Evolutionary conservation across 2,113 vertebrate species (phyloP), one percentile per base, ranked within the genome.

Genomic region (Progne subis): DNA sequence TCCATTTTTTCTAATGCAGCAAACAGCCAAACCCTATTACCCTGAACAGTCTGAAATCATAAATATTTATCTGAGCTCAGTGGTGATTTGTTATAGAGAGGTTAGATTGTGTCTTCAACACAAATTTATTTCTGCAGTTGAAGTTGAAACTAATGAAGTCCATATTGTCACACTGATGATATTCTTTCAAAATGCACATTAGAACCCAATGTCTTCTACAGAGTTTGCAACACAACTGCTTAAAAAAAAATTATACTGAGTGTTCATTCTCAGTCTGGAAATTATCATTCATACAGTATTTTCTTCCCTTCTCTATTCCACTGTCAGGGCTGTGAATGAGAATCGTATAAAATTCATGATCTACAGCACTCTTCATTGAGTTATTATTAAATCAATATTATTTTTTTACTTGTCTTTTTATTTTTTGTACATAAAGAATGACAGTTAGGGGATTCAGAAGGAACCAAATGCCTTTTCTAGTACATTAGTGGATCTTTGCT

Each of bases 401-500:
- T 85, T 74, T 53, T 61, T 84, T 82, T 39, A 34, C 19, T 61
- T 79, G 21, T 25, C 3, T 57, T 70, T 91, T 95, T 67, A 44
- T 16, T 94, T 95, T 88, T 97, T 76, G 79, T 79, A 53, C 79
- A 80, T 70, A 55, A 76, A 50, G 5, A 52, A 84, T 78, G 16
- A 78, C 74, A 94, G 92, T 90, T 93, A 76, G 72, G 26, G 5
- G 34, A 88, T 93, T 86, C 95, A 80, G 47, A 82, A 57, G 44
- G 41, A 98, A 71, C 41, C 32, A 37, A 77, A 80, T 52, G 28
- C 61, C 31, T 97, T 97, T 94, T 97, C 85, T 49, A 60, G 95
- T 59, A 43, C 82, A 43, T 81, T 88, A 88, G 55, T 55, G 18
- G 64, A 47, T 81, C 81, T 75, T 96, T 71, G 24, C 75, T 98